Evolutionary conservation across 2,888 invertebrate species (phyloP), one percentile per base, ranked within the genome.

Genomic region (Dynastes grantii): DNA sequence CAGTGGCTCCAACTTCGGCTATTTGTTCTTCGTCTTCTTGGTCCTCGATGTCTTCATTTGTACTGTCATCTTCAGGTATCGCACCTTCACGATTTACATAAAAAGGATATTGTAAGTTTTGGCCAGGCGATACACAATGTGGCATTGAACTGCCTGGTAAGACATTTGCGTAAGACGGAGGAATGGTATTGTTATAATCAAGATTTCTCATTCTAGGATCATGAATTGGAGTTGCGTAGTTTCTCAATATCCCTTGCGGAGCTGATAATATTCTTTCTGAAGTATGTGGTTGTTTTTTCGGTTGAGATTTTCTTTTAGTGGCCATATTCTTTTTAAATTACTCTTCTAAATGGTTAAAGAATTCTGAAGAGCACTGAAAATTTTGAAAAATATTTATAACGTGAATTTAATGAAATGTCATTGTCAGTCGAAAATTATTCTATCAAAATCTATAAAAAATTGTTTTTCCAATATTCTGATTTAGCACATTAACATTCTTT

Each of bases 1-100:
- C 16, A 22, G 6, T 22, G 2, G n/a, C 22, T 16, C 8, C 16
- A 9, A 55, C 16, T 16, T 55, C 16, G 8, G 5, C 49, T 45
- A 16, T 22, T n/a, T 67, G 65, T n/a, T 16, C 65, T 22, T 40
- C 40, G 1, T 67, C 65, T 45, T 45, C 65, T 40, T 45, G 11
- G 65, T 45, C 65, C 16, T 6, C 65, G n/a, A 40, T 40, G 5
- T 45, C 65, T 16, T 45, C 40, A 45, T 67, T 67, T 55, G 55
- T 22, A 22, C 55, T 16, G 4, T 55, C 55, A 55, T 55, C 55
- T 9, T 55, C 55, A 4, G 5, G 55, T 22, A 16, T 55, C 8
- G 22, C 9, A 22, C 22, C 22, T 2, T 8, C 8, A 8, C 22
- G 55, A 55, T 4, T 55, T 13, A 37, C 3, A 45, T 67, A 45